A percentile compares a stretch with the other conserved stretches of the same genome.
phyloP scores from a whole-genome alignment of 2,888 invertebrate species.

The Venusia cambrica region DNA sequence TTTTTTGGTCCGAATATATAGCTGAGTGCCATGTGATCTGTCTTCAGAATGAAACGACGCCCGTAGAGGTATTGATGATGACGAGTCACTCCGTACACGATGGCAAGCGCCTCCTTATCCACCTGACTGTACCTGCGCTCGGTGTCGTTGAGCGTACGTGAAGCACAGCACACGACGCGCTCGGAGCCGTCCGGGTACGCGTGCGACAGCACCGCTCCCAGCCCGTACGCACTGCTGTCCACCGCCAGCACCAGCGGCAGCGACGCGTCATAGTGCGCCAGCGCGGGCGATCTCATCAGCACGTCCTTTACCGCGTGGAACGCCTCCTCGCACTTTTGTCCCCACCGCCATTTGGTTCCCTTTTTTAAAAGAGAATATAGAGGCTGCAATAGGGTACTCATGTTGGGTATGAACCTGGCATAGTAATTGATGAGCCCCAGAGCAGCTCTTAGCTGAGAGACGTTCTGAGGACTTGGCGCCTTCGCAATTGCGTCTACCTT shows the following conservation, averaged over 20 bases:
- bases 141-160: neutral
- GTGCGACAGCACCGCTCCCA: no score
- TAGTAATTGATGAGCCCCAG: conserved; percentile 6
- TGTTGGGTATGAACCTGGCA: no score
- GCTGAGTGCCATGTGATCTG: conserved; percentile 52
- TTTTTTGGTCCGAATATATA: conserved; percentile 7
- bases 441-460: conserved; percentile 2
- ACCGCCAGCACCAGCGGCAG: no score
- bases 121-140: conserved; percentile 1
- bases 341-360: neutral
- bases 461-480: conserved; percentile 2
- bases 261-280: no score
- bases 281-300: neutral
- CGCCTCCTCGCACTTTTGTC: neutral
- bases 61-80: conserved; percentile 34
- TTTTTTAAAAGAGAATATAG: no score
- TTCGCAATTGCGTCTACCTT: conserved; percentile 24
- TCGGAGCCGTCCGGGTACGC: neutral
- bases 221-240: no score
- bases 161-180: neutral
- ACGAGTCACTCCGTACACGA: conserved; percentile 1
- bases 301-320: neutral
- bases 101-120: no score
- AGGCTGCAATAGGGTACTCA: no score
- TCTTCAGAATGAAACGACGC: conserved; percentile 37